Conservation (phyloP, 53 echinoderm and acorn worm species). For the Henricia sp. region DNA sequence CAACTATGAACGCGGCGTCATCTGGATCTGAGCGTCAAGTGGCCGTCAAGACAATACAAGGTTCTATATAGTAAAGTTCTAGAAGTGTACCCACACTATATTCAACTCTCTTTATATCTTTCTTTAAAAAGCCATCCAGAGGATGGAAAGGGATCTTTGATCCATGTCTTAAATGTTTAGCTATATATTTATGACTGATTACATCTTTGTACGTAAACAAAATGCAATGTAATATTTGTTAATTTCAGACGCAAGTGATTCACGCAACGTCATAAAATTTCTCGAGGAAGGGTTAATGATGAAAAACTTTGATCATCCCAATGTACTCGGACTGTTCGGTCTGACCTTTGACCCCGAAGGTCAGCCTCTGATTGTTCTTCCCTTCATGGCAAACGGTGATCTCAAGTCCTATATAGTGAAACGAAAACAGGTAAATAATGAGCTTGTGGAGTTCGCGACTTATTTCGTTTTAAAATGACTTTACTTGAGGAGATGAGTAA, state of each 20-base stretch:
- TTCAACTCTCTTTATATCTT: neutral
- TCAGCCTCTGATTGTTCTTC: conserved; percentile 45
- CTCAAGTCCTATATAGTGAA: conserved; percentile 29
- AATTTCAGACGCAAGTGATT: conserved; percentile 17
- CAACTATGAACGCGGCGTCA: no score
- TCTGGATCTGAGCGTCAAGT: conserved; percentile 13
- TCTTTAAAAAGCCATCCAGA: neutral
- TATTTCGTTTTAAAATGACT: neutral
- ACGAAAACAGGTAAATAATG: conserved; percentile 8
- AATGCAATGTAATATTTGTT: no score
- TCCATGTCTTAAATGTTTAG: neutral
- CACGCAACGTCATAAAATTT: conserved; percentile 19
- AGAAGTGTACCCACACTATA: neutral
- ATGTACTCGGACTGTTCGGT: conserved; percentile 40
- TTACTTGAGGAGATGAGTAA: neutral
- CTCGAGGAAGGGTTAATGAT: conserved; percentile 56
- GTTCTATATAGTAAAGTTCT: neutral
- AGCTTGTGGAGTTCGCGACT: neutral
- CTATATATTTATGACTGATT: neutral
- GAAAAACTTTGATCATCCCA: conserved; percentile 50
- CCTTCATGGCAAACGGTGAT: conserved; percentile 46
- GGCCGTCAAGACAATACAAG: conserved; percentile 55
- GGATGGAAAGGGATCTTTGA: no score
- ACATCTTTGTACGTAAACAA: neutral
- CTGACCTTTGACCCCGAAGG: conserved; percentile 34